Conservation (phyloP, 2,797 vertebrate genomes). For the Tenualosa ilisha region DNA sequence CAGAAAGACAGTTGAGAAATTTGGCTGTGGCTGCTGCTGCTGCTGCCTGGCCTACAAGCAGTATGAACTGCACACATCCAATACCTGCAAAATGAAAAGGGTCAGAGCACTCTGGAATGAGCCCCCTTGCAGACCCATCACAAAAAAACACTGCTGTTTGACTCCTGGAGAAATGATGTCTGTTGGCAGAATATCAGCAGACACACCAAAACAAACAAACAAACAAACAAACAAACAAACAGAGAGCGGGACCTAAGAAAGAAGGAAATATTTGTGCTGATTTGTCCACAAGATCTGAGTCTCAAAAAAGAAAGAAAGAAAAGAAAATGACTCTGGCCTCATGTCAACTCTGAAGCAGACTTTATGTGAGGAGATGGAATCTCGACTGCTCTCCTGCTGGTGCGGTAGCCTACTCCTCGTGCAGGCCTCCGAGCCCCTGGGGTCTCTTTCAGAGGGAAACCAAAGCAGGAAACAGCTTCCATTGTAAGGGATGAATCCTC, state of each 20-base stretch:
- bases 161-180: neutral
- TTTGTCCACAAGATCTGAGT: neutral
- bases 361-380: neutral
- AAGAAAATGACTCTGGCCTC: neutral
- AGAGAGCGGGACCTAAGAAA: neutral
- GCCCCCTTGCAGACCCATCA: too few relatives aligned
- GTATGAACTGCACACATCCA: neutral
- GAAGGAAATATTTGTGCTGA: neutral
- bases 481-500: constrained; percentile 28
- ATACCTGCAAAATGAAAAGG: neutral
- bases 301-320: neutral
- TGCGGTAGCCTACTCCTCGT: neutral
- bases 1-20: neutral
- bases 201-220: neutral
- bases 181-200: neutral
- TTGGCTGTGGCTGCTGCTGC: neutral
- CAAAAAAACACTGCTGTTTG: neutral
- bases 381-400: neutral
- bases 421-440: neutral
- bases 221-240: neutral
- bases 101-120: neutral
- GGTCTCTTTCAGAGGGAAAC: constrained; percentile 1
- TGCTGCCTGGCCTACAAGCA: neutral
- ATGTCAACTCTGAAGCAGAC: neutral
- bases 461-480: constrained; percentile 23